Evolutionary conservation across 2,888 invertebrate species (phyloP).

Genomic region (Ommatoiulus sabulosus): DNA sequence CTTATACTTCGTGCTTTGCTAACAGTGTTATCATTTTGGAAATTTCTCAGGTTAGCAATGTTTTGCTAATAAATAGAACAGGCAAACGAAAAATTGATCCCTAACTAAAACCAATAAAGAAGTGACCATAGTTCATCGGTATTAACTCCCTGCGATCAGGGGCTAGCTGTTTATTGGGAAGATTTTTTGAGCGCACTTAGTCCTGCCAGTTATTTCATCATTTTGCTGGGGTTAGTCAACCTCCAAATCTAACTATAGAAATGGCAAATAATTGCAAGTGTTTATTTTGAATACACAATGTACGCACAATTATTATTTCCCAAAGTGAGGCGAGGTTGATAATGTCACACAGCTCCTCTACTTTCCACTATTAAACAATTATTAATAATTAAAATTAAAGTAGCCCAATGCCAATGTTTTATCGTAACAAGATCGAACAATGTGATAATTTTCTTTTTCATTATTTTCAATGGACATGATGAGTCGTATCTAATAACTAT

Average conservation of each 20-base stretch:
- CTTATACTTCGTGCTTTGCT: background rate
- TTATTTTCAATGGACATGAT: background rate
- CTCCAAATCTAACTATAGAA: background rate
- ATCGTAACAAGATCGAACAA: background rate
- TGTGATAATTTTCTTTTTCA: background rate
- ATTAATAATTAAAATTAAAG: background rate
- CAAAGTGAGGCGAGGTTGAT: background rate
- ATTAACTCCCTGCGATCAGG: background rate
- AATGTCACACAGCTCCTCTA: background rate
- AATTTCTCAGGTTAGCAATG: constrained; percentile 45
- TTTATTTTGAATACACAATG: background rate
- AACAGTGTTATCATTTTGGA: constrained; percentile 50
- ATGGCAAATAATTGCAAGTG: background rate
- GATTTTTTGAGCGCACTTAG: background rate
- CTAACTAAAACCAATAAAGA: background rate
- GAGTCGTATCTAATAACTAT: background rate
- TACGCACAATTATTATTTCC: background rate
- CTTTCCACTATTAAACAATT: background rate
- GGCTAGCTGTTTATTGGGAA: background rate
- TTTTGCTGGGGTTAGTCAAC: background rate
- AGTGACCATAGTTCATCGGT: background rate
- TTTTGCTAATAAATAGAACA: constrained; percentile 31
- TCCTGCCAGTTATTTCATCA: background rate
- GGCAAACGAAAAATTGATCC: background rate
- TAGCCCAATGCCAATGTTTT: too few species aligned